Conservation (phyloP, 2,113 vertebrate genomes). For the Donacobius atricapilla region DNA sequence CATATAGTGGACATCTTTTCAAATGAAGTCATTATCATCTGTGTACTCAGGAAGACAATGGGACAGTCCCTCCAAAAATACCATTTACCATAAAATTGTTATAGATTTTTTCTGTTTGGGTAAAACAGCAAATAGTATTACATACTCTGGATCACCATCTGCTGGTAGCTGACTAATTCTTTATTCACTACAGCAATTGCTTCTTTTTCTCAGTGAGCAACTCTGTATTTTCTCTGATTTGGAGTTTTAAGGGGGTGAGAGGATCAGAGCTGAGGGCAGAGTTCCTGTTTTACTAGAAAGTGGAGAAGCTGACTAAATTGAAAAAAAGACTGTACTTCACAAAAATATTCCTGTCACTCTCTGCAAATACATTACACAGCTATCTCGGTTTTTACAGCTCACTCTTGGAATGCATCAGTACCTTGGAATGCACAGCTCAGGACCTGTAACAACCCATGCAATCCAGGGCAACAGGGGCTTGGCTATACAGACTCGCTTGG, state of each 20-base stretch:
- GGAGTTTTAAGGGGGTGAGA: accelerated
- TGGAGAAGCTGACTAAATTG: neutral
- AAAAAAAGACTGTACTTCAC: neutral
- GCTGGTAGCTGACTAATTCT: neutral
- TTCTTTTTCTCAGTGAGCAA: neutral
- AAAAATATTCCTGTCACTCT: neutral
- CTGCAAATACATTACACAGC: neutral
- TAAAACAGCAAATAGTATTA: neutral
- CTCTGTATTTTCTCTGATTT: neutral
- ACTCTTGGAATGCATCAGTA: neutral
- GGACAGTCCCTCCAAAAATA: neutral
- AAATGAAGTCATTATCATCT: neutral
- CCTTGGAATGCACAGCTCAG: neutral
- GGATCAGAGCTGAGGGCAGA: accelerated
- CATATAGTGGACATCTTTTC: neutral
- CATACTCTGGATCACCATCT: neutral
- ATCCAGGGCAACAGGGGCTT: neutral
- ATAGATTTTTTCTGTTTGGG: neutral
- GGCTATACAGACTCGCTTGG: neutral
- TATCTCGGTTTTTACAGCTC: neutral
- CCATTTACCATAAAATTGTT: neutral
- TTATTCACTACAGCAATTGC: neutral
- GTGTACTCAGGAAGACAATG: neutral
- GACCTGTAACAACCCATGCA: neutral
- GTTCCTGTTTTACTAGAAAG: neutral